Evolutionary conservation across 2,797 vertebrate species (phyloP).

Genomic region (Poecilia picta): DNA sequence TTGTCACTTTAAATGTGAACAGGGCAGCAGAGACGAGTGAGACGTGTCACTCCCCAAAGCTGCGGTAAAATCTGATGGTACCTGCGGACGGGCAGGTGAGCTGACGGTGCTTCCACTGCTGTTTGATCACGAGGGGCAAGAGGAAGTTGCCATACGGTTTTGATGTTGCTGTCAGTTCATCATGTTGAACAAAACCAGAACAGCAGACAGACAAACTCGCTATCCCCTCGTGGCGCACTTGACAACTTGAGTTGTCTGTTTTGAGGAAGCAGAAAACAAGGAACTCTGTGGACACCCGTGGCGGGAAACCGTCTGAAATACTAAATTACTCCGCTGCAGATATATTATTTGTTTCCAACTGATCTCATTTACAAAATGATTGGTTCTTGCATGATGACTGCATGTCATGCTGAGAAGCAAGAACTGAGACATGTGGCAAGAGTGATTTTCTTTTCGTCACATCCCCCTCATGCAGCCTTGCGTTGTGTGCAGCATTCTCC

Average conservation of each 20-base stretch:
- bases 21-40: slow-evolving; percentile 9
- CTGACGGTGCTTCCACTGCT: slow-evolving; percentile 18
- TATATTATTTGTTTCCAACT: slow-evolving; percentile 71
- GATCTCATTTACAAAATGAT: slow-evolving; percentile 75
- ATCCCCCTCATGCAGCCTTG: slow-evolving; percentile 18
- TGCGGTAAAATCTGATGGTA: slow-evolving; percentile 25
- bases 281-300: slow-evolving; percentile 40
- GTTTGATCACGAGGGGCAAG: slow-evolving; percentile 33
- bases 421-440: slow-evolving; percentile 23
- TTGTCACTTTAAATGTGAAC: slow-evolving; percentile 19
- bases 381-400: slow-evolving; percentile 63
- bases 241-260: slow-evolving; percentile 33
- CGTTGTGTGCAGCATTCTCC: slow-evolving; percentile 23
- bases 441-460: slow-evolving; percentile 35
- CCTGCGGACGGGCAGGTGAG: slow-evolving; percentile 35
- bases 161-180: slow-evolving; percentile 44
- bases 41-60: slow-evolving; percentile 3
- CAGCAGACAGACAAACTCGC: not conserved
- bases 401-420: slow-evolving; percentile 55
- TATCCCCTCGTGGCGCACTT: not conserved
- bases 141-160: slow-evolving; percentile 8
- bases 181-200: slow-evolving; percentile 26
- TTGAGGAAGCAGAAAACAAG: slow-evolving; percentile 37
- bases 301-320: slow-evolving; percentile 34
- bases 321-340: slow-evolving; percentile 43